Evolutionary conservation across 2,888 invertebrate species (phyloP), one percentile per base, ranked within the genome.

Genomic region (Hirtodrosophila trivittata): DNA sequence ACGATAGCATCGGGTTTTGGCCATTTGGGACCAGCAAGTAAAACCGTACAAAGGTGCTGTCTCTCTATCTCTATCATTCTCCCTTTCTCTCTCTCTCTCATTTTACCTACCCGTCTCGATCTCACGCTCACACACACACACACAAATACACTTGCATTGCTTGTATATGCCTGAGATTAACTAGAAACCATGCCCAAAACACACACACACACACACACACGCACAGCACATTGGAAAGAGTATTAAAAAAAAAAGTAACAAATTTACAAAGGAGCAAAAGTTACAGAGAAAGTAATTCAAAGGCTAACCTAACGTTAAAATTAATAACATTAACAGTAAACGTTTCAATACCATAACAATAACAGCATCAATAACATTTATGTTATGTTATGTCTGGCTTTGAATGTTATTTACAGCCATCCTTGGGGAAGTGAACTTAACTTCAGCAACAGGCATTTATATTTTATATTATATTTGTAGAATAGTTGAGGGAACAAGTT

Each of bases 1-100:
- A 97, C 97, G 86, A 98, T 99, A 88, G 97, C 99, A 45, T 95
- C 97, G 59, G 97, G 98, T 87, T 98, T 98, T 93, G 97, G 97
- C 87, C 98, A 97, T 92, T 94, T 99, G 83, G 97, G 97, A 77
- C 95, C 97, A 63, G 92, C 93, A 86, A 95, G 97, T 82, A 93
- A 93, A 89, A 92, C 93, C 85, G 94, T 97, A 83, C 97, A 98
- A 93, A 96, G 95, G 96, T 97, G 93, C 89, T 83, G 78, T 84
- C 66, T 82, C 65, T 58, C 37, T 55, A 18, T 28, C 33, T 37
- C 35, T 52, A 3, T 57, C 25, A 33, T 28, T 45, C 33, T 49
- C 33, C 54, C 32, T 52, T 26, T 63, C 14, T 37, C n/a, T 18
- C 14, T 42, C 33, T 35, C 28, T 38, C 10, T 50, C 37, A 10